A percentile compares a stretch with the other conserved stretches of the same genome.
Evolutionary conservation across 1,140 invertebrate species (phyloP).

Genomic region (Lordiphosa stackelbergi): DNA sequence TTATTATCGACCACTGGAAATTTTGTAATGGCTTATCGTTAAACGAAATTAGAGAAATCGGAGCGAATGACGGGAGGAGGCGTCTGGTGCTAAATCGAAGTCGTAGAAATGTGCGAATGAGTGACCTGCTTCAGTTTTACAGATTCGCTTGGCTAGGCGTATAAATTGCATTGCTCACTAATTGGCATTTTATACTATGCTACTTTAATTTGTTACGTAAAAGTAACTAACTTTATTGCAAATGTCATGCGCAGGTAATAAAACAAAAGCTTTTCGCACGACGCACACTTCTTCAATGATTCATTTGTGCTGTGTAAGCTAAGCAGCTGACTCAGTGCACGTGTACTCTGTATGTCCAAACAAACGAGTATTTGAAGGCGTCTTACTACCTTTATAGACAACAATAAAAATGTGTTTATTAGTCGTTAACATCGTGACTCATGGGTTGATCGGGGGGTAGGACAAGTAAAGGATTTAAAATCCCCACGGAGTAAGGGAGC

Average conservation of each 20-base stretch:
- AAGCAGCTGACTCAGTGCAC: conserved; percentile 36
- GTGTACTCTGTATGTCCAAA: conserved; percentile 13
- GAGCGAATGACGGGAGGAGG: too few species aligned
- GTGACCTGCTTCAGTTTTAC: neutral
- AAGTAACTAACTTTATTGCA: conserved; percentile 20
- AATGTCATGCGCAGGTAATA: conserved; percentile 24
- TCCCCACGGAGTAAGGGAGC: too few species aligned
- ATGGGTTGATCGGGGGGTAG: too few species aligned
- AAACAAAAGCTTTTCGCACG: conserved; percentile 7
- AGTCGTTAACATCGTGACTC: too few species aligned
- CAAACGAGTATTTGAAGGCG: neutral
- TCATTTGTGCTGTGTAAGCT: conserved; percentile 15
- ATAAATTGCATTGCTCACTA: conserved; percentile 26
- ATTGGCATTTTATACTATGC: conserved; percentile 37
- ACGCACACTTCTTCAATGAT: conserved; percentile 16
- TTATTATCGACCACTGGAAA: too few species aligned
- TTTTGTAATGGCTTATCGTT: too few species aligned
- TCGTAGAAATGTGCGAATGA: too few species aligned
- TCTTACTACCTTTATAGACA: too few species aligned
- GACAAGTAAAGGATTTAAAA: too few species aligned
- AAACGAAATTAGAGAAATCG: too few species aligned
- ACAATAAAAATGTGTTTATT: too few species aligned
- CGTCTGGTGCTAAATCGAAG: too few species aligned
- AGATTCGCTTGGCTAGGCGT: conserved; percentile 14
- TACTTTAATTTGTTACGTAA: conserved; percentile 24